These are phyloP conservation scores for Eueides isabella DNA, from an alignment of 1,140 invertebrate genomes.

Conservation along the genomic window DNA sequence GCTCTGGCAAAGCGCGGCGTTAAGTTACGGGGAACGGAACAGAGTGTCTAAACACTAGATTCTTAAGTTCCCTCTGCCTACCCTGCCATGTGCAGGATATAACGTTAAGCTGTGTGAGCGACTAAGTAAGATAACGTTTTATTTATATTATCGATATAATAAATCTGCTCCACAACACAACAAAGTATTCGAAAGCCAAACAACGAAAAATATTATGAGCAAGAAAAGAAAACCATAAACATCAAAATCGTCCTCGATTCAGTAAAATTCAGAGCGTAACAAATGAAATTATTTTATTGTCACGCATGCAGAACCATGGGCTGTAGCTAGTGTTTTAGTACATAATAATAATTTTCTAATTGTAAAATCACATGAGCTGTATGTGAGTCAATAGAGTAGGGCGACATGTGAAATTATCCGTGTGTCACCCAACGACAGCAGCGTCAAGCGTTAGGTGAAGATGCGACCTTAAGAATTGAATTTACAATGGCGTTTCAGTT, in stretches of 20 bases:
- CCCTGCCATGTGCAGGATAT: too few species aligned
- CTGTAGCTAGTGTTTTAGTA: not conserved
- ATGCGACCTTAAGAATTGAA: not conserved
- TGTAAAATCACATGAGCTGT: constrained; percentile 3
- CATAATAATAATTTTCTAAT: constrained; percentile 12
- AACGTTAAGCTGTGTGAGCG: too few species aligned
- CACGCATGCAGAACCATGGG: not conserved
- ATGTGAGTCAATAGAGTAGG: constrained; percentile 28
- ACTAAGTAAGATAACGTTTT: too few species aligned
- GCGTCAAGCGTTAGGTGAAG: not conserved
- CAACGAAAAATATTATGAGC: not conserved
- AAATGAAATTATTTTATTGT: constrained; percentile 18
- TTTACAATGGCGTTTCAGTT: too few species aligned
- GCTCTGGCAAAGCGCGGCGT: too few species aligned
- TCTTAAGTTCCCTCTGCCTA: too few species aligned
- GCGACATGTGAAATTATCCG: constrained; percentile 20
- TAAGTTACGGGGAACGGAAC: too few species aligned
- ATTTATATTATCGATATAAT: too few species aligned
- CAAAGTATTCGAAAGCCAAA: not conserved
- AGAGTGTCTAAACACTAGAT: too few species aligned
- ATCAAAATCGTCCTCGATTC: not conserved
- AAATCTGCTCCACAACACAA: too few species aligned
- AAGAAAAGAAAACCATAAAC: not conserved
- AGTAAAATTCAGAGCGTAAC: not conserved
- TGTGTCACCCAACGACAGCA: not conserved